Percentiles rank a stretch among this genome's conserved stretches.
Evolutionary conservation across 1,140 invertebrate genomes (phyloP).

Genomic region (Leptinotarsa texana): DNA sequence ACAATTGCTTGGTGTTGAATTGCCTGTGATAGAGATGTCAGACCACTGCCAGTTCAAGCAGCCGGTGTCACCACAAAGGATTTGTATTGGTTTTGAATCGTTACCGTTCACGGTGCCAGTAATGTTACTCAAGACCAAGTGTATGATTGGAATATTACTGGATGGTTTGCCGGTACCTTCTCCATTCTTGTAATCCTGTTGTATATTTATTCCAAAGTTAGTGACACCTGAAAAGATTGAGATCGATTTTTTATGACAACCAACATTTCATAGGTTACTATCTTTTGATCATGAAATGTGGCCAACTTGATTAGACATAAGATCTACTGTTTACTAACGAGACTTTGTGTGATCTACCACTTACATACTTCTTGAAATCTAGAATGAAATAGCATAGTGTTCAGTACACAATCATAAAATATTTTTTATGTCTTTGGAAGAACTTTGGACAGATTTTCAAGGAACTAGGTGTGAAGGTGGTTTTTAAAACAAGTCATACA

Average conservation of each 20-base stretch:
- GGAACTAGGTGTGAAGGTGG: too few species aligned
- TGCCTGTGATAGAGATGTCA: slow-evolving; percentile 25
- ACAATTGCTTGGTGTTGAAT: slow-evolving; percentile 10
- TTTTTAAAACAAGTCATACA: too few species aligned
- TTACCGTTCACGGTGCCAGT: slow-evolving; percentile 27
- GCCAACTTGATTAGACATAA: too few species aligned
- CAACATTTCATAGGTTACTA: too few species aligned
- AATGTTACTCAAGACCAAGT: slow-evolving; percentile 26
- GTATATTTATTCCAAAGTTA: slow-evolving; percentile 11
- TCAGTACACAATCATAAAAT: too few species aligned
- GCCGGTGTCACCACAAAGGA: slow-evolving; percentile 28
- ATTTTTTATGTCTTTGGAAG: too few species aligned
- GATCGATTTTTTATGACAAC: neutral
- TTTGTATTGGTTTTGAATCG: slow-evolving; percentile 25
- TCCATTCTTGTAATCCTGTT: slow-evolving; percentile 1
- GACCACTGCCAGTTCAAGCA: slow-evolving; percentile 30
- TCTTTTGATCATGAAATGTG: too few species aligned
- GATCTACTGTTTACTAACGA: too few species aligned
- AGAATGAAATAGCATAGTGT: too few species aligned
- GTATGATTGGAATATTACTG: slow-evolving; percentile 28
- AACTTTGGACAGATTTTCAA: too few species aligned
- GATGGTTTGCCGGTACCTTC: slow-evolving; percentile 21
- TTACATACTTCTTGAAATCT: too few species aligned
- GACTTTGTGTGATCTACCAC: too few species aligned
- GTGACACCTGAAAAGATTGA: neutral